A percentile compares a stretch with the other conserved stretches of the same genome.
Evolutionary conservation across 2,888 invertebrate species (phyloP).

Genomic region (Cephus nigrinus): DNA sequence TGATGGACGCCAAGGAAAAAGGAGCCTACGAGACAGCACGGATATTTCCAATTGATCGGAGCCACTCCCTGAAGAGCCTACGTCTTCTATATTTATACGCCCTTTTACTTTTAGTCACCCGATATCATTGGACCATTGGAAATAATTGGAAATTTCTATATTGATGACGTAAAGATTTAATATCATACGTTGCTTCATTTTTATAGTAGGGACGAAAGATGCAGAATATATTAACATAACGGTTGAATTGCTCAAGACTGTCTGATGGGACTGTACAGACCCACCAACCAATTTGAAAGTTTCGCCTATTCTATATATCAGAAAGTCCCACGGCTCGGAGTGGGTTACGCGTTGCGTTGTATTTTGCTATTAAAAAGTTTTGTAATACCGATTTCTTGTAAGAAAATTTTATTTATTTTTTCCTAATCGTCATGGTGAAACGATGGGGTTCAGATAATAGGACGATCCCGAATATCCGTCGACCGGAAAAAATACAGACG

Average conservation of each 20-base stretch:
- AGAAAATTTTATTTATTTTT: neutral
- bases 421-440: conserved; percentile 9
- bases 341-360: neutral
- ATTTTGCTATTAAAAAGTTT: neutral
- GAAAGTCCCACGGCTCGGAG: neutral
- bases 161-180: neutral
- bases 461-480: neutral
- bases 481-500: neutral
- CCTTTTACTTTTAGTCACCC: too few relatives aligned
- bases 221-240: neutral
- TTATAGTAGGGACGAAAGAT: neutral
- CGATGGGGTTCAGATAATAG: too few relatives aligned
- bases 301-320: neutral
- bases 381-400: neutral
- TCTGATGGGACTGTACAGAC: neutral
- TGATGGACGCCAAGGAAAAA: neutral
- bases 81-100: too few relatives aligned
- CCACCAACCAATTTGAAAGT: neutral
- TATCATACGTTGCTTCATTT: neutral
- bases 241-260: neutral
- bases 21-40: neutral
- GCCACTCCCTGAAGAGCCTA: neutral
- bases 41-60: neutral
- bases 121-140: neutral
- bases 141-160: neutral